These are phyloP conservation scores for Phyllotis vaccarum DNA, from an alignment of 2,797 vertebrate genomes.

Conservation along the genomic window DNA sequence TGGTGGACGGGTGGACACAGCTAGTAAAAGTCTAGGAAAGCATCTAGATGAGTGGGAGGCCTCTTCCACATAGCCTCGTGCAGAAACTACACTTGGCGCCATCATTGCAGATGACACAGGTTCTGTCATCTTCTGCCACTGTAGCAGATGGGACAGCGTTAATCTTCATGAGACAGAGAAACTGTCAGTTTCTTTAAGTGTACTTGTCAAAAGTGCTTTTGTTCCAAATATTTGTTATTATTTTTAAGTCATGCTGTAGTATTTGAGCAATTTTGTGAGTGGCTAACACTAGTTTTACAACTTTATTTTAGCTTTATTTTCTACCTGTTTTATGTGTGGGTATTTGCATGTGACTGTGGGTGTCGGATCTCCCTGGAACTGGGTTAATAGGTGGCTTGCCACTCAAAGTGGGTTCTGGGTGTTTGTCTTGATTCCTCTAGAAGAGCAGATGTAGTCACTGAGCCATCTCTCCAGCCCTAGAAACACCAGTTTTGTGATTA, in stretches of 20 bases:
- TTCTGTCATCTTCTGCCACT: background rate
- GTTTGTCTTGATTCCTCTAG: background rate
- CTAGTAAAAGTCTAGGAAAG: background rate
- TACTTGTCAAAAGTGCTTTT: background rate
- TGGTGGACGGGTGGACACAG: background rate
- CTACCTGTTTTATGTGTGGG: too few species aligned
- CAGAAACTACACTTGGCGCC: rapidly evolving
- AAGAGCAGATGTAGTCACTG: too few species aligned
- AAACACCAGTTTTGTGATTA: background rate
- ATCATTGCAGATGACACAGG: rapidly evolving
- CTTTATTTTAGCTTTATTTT: background rate
- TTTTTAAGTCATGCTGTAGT: background rate
- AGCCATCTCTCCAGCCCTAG: too few species aligned
- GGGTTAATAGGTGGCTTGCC: background rate
- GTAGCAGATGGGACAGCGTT: background rate
- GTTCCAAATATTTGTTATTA: background rate
- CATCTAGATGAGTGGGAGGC: rapidly evolving
- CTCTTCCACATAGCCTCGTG: rapidly evolving
- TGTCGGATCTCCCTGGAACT: background rate
- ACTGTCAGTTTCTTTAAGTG: background rate
- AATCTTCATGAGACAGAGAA: background rate
- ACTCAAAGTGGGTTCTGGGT: background rate
- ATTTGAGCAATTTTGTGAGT: slow-evolving; percentile 40
- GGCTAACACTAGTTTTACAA: background rate
- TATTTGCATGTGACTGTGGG: background rate